phyloP scores from a whole-genome alignment of 1,140 invertebrate species.

The Drosophila pectinifera region DNA sequence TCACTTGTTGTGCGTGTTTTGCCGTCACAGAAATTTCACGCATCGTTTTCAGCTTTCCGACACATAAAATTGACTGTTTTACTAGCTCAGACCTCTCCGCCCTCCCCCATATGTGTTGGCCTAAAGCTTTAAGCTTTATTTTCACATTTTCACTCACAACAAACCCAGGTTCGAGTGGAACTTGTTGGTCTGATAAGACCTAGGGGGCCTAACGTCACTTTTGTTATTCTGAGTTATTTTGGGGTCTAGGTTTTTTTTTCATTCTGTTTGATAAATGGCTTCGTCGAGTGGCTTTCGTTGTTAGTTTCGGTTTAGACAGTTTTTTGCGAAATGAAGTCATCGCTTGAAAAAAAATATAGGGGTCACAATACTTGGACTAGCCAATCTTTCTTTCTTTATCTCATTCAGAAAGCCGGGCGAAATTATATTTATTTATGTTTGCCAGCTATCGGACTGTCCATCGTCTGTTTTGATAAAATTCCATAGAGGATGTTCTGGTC shows the following conservation, averaged over 20 bases:
- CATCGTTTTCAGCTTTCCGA: constrained; percentile 60
- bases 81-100: constrained; percentile 9
- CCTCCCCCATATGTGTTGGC: not conserved
- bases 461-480: constrained; percentile 30
- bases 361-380: constrained; percentile 1
- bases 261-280: constrained; percentile 70
- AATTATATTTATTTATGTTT: constrained; percentile 18
- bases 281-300: constrained; percentile 51
- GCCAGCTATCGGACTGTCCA: constrained; percentile 2
- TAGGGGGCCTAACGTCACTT: constrained; percentile 40
- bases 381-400: constrained; percentile 24
- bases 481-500: constrained; percentile 15
- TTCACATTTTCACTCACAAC: constrained; percentile 62
- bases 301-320: constrained; percentile 59
- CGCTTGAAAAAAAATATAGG: constrained; percentile 43
- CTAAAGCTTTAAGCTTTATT: constrained; percentile 54
- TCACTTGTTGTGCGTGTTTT: constrained; percentile 75
- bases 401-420: constrained; percentile 25
- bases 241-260: not conserved
- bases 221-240: constrained; percentile 43
- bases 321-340: constrained; percentile 72
- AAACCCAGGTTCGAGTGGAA: constrained; percentile 58
- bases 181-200: constrained; percentile 69
- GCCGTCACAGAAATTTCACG: constrained; percentile 73
- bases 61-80: constrained; percentile 33